These are phyloP conservation scores for Pharmacophagus antenor DNA, from an alignment of 2,888 invertebrate genomes.

Conservation along the genomic window DNA sequence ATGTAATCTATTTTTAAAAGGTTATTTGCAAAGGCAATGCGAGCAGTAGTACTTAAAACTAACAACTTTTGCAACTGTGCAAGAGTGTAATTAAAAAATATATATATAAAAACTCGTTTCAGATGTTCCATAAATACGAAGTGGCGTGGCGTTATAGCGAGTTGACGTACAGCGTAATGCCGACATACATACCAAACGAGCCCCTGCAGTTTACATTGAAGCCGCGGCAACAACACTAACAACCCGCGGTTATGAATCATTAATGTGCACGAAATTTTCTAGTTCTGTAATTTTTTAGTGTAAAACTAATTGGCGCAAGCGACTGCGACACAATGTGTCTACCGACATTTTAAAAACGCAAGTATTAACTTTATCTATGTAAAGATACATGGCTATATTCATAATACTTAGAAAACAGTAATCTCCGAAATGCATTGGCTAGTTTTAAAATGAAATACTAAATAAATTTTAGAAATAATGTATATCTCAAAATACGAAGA, in stretches of 20 bases:
- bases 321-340: neutral
- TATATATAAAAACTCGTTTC: constrained; percentile 54
- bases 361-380: too few species aligned
- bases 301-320: neutral
- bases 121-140: constrained; percentile 86
- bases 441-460: too few species aligned
- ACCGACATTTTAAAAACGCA: too few species aligned
- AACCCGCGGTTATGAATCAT: constrained; percentile 15
- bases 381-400: too few species aligned
- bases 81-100: constrained; percentile 13
- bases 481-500: too few species aligned
- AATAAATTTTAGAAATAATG: too few species aligned
- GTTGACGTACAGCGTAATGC: constrained; percentile 85
- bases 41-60: neutral
- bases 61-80: neutral
- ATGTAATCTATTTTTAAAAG: too few species aligned
- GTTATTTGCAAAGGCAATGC: neutral
- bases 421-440: too few species aligned
- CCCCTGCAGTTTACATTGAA: constrained; percentile 85
- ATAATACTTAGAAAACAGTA: too few species aligned
- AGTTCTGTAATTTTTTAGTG: constrained; percentile 6
- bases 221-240: constrained; percentile 43
- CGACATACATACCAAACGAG: constrained; percentile 87
- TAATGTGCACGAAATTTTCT: constrained; percentile 2
- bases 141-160: constrained; percentile 85